These are phyloP conservation scores for Drosophila nasuta DNA, from an alignment of 1,140 invertebrate genomes.

Conservation along the genomic window DNA sequence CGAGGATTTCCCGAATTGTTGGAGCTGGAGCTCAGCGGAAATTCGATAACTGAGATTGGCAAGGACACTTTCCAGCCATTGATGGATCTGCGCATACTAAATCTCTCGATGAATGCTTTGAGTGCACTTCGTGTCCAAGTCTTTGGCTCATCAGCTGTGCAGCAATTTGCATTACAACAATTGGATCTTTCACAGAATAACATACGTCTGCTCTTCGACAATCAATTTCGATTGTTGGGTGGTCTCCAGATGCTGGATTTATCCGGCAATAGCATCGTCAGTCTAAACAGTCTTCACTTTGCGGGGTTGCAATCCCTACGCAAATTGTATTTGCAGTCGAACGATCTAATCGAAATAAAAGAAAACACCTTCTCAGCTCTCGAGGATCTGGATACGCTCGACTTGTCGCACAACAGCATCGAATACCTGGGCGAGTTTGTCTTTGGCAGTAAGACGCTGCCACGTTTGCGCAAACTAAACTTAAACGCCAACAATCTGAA, in stretches of 20 bases:
- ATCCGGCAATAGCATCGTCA: constrained; percentile 62
- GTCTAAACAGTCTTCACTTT: constrained; percentile 58
- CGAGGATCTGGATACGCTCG: constrained; percentile 63
- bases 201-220: constrained; percentile 51
- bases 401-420: constrained; percentile 69
- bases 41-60: constrained; percentile 52
- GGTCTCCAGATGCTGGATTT: constrained; percentile 67
- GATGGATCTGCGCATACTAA: constrained; percentile 51
- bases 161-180: constrained; percentile 47
- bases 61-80: constrained; percentile 63
- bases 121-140: constrained; percentile 54
- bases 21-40: constrained; percentile 55
- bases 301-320: too few relatives aligned
- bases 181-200: constrained; percentile 69
- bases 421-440: constrained; percentile 50
- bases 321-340: too few relatives aligned
- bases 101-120: constrained; percentile 66
- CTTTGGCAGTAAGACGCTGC: constrained; percentile 59
- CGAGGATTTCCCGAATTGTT: constrained; percentile 47
- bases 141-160: constrained; percentile 45
- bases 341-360: constrained; percentile 62
- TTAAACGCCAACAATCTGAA: constrained; percentile 70
- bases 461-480: constrained; percentile 59
- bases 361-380: constrained; percentile 61
- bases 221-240: constrained; percentile 57